Evolutionary conservation across 2,797 vertebrate species (phyloP).

Genomic region (Anomalospiza imberbis): DNA sequence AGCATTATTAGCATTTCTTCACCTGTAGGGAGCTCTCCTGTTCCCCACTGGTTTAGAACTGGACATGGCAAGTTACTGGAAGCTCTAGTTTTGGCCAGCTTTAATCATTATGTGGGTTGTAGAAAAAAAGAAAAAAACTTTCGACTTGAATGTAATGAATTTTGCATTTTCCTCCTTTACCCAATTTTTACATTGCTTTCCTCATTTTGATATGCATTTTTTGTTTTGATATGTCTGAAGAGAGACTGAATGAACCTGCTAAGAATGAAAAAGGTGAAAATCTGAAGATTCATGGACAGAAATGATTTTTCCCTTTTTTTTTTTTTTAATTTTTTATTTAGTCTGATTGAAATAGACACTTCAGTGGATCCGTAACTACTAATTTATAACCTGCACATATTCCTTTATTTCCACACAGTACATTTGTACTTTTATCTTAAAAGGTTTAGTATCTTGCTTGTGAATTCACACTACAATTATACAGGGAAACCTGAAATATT

Average conservation of each 20-base stretch:
- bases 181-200: not conserved
- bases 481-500: not conserved
- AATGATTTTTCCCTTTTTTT: not conserved
- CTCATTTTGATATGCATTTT: not conserved
- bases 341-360: not conserved
- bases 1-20: not conserved
- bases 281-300: not conserved
- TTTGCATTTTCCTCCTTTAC: not conserved
- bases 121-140: not conserved
- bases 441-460: not conserved
- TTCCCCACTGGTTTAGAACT: not conserved
- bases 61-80: not conserved
- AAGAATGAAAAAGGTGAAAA: not conserved
- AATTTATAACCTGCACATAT: not conserved
- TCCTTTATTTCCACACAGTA: not conserved
- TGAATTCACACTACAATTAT: not conserved
- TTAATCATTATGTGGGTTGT: not conserved
- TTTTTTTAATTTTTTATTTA: not conserved
- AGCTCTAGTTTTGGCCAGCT: not conserved
- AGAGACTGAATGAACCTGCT: not conserved
- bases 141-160: not conserved
- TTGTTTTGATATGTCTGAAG: not conserved
- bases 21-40: not conserved
- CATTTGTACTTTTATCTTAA: not conserved
- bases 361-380: not conserved